Percentiles rank a stretch among this genome's conserved stretches.
phyloP scores from a whole-genome alignment of 1,140 invertebrate genomes.

The Eufriesea mexicana region DNA sequence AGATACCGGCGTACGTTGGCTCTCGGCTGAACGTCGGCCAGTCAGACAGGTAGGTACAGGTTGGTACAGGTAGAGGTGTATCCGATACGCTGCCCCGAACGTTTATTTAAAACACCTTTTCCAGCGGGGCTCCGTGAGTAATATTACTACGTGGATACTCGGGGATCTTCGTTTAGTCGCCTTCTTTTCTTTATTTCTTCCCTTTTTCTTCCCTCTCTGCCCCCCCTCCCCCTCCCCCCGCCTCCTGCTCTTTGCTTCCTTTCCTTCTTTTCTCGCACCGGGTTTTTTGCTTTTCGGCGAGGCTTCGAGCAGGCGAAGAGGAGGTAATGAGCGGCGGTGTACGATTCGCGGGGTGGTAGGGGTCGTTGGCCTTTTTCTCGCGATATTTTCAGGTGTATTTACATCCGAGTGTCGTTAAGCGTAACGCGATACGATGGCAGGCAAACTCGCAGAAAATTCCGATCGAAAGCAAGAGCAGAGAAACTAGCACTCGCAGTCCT shows the following conservation, averaged over 20 bases:
- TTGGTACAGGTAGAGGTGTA: slow-evolving; percentile 56
- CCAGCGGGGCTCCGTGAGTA: slow-evolving; percentile 35
- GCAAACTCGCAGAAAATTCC: no score
- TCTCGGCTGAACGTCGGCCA: slow-evolving; percentile 40
- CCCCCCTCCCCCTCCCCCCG: neutral
- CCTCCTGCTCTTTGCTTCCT: neutral
- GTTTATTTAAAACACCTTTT: slow-evolving; percentile 57
- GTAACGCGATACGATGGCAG: neutral
- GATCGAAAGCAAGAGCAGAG: no score
- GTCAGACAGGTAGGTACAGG: slow-evolving; percentile 71
- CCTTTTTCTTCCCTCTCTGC: neutral
- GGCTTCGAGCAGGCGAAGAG: no score
- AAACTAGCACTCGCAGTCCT: no score
- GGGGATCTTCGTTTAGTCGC: neutral
- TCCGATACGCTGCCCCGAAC: slow-evolving; percentile 45
- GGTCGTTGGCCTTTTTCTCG: neutral
- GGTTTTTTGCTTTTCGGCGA: neutral
- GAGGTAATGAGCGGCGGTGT: neutral
- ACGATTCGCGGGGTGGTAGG: neutral
- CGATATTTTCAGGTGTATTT: neutral
- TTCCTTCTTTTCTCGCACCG: no score
- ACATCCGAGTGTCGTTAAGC: no score
- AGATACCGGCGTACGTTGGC: slow-evolving; percentile 66
- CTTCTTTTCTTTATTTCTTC: slow-evolving; percentile 6
- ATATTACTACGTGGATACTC: slow-evolving; percentile 30